Base-by-base conservation (phyloP, 2,797 vertebrate species). In the Phrynocephalus guinanensis region DNA sequence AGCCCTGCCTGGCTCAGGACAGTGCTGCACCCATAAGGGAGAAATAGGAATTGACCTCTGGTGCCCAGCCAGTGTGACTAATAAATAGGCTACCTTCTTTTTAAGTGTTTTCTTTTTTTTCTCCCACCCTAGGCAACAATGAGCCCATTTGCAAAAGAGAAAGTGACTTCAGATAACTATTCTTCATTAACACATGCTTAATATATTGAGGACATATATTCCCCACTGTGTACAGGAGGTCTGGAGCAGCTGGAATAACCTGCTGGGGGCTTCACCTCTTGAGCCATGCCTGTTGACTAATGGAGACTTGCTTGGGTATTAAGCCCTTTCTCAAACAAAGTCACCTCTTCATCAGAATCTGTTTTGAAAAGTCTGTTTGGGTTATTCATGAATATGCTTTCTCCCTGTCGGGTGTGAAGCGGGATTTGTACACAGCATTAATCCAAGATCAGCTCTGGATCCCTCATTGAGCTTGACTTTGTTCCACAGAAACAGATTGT, bases 251-350 rank as follows among this genome's bases (percentile, higher is more conserved):
- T 90, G 75, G 86, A 48, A 89, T 78, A 92, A 79, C 86, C n/a
- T 72, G 75, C 0, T 81, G 79, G 88, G 71, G 9, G 75, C 79
- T 63, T 9, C 66, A 87, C 77, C 56, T 91, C 63, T 87, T 82
- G 56, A 82, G 15, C 44, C 28, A 38, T 52, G 20, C 16, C 84
- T 44, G 90, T 85, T 89, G 91, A 85, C 88, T 81, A 91, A 90
- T 38, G 80, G 81, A 80, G 6, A 1, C 18, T 67, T 90, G 67
- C 86, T 28, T 93, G 81, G 13, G 82, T 78, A 78, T 75, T 63
- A 33, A 91, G 86, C 85, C 90, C 79, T 93, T 88, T 84, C 88
- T 87, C 86, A 90, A 90, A 91, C 86, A 79, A 68, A 92, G 73
- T 22, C 38, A 87, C 6, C 30, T 81, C 30, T 92, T 93, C 80